Evolutionary conservation across 2,888 invertebrate genomes (phyloP).

Genomic region (Chaetogeoica ovagalla): DNA sequence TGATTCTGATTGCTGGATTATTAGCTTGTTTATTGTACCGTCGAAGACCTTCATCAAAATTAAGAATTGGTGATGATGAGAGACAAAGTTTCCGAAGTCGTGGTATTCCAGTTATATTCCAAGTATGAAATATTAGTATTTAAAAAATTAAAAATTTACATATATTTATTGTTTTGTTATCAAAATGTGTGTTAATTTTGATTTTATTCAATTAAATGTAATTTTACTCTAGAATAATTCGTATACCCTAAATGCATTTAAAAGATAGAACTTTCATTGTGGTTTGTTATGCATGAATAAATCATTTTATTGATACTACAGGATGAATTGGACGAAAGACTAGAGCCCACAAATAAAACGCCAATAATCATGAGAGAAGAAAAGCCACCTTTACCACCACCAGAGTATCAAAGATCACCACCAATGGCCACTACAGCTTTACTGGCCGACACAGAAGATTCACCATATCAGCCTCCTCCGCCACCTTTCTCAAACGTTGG

Average conservation of each 20-base stretch:
- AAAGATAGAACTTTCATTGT: too few species aligned
- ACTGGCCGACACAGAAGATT: conserved; percentile 61
- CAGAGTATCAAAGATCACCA: conserved; percentile 69
- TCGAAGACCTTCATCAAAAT: conserved; percentile 77
- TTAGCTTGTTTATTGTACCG: conserved; percentile 87
- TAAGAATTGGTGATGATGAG: conserved; percentile 77
- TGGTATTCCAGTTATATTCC: conserved; percentile 92
- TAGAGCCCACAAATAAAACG: conserved; percentile 84
- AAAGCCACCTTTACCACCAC: conserved; percentile 87
- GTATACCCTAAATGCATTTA: too few species aligned
- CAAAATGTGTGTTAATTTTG: neutral
- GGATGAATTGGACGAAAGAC: conserved; percentile 93
- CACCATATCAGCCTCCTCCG: conserved; percentile 89
- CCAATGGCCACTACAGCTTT: conserved; percentile 60
- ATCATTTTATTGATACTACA: conserved; percentile 52
- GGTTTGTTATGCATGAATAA: neutral
- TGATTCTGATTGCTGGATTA: conserved; percentile 83
- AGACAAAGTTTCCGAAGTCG: conserved; percentile 81
- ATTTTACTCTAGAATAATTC: too few species aligned
- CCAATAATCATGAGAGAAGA: conserved; percentile 94
- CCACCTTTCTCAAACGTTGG: conserved; percentile 78
- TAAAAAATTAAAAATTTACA: neutral
- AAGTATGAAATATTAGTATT: conserved; percentile 58
- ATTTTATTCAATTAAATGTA: too few species aligned
- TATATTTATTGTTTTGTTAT: too few species aligned